Conservation (phyloP, 1,140 invertebrate genomes). For the Bombyx mandarina region DNA sequence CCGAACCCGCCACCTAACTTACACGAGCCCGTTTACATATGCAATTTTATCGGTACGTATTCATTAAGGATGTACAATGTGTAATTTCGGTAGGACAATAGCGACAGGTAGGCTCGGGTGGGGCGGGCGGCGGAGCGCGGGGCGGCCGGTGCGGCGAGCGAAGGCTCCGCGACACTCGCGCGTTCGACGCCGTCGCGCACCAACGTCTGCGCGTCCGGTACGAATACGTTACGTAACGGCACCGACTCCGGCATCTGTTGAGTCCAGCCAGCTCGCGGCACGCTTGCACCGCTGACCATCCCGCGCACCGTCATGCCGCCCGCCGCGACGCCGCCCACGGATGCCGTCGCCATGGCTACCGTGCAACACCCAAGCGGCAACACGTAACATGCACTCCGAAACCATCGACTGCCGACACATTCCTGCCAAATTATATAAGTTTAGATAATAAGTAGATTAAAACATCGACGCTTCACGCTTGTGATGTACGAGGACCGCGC, state of each 20-base stretch:
- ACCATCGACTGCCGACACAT: slow-evolving; percentile 32
- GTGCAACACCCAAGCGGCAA: slow-evolving; percentile 25
- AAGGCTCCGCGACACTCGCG: slow-evolving; percentile 56
- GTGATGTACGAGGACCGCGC: slow-evolving; percentile 15
- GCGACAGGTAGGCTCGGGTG: slow-evolving; percentile 16
- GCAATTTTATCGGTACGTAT: slow-evolving; percentile 1
- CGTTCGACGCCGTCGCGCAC: slow-evolving; percentile 38
- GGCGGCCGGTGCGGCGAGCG: slow-evolving; percentile 13
- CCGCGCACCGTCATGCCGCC: slow-evolving; percentile 39
- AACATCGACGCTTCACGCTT: slow-evolving; percentile 33
- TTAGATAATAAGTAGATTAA: slow-evolving; percentile 24
- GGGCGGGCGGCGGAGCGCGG: slow-evolving; percentile 14
- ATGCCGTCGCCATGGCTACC: slow-evolving; percentile 27
- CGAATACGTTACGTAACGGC: slow-evolving; percentile 54
- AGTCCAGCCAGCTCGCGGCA: slow-evolving; percentile 38
- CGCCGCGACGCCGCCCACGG: slow-evolving; percentile 22
- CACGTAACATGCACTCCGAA: slow-evolving; percentile 37
- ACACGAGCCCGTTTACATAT: not conserved
- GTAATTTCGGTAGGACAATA: slow-evolving; percentile 27
- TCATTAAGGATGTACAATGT: not conserved
- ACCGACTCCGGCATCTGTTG: slow-evolving; percentile 57
- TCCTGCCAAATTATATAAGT: slow-evolving; percentile 51
- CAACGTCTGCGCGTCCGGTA: slow-evolving; percentile 43
- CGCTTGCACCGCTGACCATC: slow-evolving; percentile 54
- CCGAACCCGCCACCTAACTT: not conserved